These are phyloP conservation scores for Phalera bucephala DNA, from an alignment of 2,888 invertebrate species.

Conservation along the genomic window DNA sequence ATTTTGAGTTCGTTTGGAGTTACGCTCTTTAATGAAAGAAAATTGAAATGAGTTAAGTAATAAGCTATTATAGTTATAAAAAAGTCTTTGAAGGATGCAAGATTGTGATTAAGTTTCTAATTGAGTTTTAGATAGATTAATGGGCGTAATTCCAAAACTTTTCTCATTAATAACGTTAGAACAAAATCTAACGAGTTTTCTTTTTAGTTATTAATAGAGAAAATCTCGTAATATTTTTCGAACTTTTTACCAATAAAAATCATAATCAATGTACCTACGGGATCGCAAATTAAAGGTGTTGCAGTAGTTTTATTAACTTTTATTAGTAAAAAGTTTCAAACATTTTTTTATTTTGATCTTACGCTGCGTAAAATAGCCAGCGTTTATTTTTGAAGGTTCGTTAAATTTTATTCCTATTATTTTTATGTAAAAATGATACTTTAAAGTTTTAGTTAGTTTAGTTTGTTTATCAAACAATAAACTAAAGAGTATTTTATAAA, in stretches of 20 bases:
- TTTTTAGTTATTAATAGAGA: constrained; percentile 20
- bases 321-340: constrained; percentile 32
- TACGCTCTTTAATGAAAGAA: constrained; percentile 22
- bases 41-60: too few species aligned
- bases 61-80: too few species aligned
- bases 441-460: too few species aligned
- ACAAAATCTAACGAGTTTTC: constrained; percentile 27
- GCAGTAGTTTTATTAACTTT: constrained; percentile 15
- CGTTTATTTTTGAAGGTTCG: not conserved
- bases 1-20: constrained; percentile 44
- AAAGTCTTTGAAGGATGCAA: too few species aligned
- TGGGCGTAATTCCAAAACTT: constrained; percentile 23
- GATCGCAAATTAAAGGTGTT: constrained; percentile 17
- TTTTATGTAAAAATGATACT: too few species aligned
- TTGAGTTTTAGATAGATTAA: constrained; percentile 7
- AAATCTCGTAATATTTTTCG: constrained; percentile 22
- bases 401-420: too few species aligned
- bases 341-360: constrained; percentile 3
- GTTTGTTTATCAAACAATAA: too few species aligned
- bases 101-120: too few species aligned
- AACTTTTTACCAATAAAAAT: constrained; percentile 40
- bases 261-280: constrained; percentile 6
- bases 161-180: constrained; percentile 21
- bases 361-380: constrained; percentile 19
- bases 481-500: too few species aligned